phyloP scores from a whole-genome alignment of 2,888 invertebrate species.

The Phlogophora meticulosa region DNA sequence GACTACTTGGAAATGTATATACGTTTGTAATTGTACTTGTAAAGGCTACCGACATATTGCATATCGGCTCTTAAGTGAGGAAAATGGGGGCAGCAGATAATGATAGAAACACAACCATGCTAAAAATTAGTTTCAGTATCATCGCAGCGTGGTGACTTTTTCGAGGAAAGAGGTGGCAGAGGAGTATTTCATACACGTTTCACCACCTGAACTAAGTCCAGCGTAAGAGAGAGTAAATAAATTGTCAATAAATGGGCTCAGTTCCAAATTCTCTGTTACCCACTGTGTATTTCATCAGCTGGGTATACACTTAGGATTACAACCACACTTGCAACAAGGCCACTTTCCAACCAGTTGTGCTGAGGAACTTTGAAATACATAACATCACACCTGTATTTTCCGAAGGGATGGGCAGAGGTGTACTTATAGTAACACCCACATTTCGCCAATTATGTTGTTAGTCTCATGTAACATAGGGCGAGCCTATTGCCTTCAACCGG shows the following conservation, averaged over 20 bases:
- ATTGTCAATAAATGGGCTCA: neutral
- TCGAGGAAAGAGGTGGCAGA: neutral
- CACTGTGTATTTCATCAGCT: too few species aligned
- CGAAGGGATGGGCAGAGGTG: too few species aligned
- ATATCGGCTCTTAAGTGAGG: neutral
- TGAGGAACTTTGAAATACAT: too few species aligned
- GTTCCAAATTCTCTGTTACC: too few species aligned
- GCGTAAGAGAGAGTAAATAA: neutral
- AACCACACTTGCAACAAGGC: too few species aligned
- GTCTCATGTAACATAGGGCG: too few species aligned
- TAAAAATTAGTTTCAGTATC: neutral
- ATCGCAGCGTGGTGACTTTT: neutral
- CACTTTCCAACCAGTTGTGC: too few species aligned
- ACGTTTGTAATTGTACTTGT: constrained; percentile 8
- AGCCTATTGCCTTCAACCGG: too few species aligned
- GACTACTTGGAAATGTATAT: neutral
- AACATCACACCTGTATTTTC: too few species aligned
- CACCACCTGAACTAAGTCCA: neutral
- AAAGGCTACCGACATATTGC: neutral
- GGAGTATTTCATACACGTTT: neutral
- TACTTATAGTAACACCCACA: too few species aligned
- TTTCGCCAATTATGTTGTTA: too few species aligned
- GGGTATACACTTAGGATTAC: too few species aligned
- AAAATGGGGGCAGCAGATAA: neutral
- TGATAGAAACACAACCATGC: neutral